Conservation (phyloP, 2,797 vertebrate genomes). For the Spinus pinus region DNA sequence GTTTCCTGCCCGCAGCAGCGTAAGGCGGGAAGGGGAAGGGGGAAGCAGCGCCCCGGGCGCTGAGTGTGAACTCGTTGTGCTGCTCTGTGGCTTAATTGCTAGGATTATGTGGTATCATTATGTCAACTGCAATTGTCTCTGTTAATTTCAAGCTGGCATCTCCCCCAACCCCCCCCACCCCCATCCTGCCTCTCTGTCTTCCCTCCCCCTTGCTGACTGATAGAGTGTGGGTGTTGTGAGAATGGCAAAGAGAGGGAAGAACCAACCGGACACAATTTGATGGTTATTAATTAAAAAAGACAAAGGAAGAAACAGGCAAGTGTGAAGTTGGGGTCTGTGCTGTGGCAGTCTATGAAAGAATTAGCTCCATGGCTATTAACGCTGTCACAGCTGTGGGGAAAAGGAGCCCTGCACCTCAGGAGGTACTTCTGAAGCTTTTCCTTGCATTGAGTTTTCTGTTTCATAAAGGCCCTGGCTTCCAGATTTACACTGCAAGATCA, state of each 20-base stretch:
- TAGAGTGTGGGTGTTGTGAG: not conserved
- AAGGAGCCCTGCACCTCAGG: not conserved
- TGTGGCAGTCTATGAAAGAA: not conserved
- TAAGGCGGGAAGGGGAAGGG: not conserved
- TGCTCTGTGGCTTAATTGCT: slow-evolving; percentile 45
- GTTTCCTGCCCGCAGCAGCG: not conserved
- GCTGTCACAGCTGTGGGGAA: not conserved
- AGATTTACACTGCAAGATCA: not conserved
- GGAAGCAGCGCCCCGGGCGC: fast-evolving
- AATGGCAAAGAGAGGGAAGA: not conserved
- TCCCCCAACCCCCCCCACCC: not conserved
- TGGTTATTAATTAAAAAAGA: slow-evolving; percentile 50
- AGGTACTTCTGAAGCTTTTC: not conserved
- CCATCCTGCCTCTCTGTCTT: not conserved
- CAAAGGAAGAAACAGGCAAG: not conserved
- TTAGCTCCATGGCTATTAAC: not conserved
- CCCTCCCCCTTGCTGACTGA: not conserved
- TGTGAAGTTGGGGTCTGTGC: not conserved
- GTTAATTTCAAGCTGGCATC: slow-evolving; percentile 54
- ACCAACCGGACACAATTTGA: not conserved
- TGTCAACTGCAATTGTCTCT: slow-evolving; percentile 44
- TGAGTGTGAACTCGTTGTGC: not conserved
- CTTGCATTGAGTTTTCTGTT: not conserved
- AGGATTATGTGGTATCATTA: slow-evolving; percentile 59
- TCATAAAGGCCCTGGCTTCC: not conserved